A percentile compares a stretch with the other conserved stretches of the same genome.
phyloP scores from a whole-genome alignment of 2,888 invertebrate species.

The Baccha elongata region DNA sequence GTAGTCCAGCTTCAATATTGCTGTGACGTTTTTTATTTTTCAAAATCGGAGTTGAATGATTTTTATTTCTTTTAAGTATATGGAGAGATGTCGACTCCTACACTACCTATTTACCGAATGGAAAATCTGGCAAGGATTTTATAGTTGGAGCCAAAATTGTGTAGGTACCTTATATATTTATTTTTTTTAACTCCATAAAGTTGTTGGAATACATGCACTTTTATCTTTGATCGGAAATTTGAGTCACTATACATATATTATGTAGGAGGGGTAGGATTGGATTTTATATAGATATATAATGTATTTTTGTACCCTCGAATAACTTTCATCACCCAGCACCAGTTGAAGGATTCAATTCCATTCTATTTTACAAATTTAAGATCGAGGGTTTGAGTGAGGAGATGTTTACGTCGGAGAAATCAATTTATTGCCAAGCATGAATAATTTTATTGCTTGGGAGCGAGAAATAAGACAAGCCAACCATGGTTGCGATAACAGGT shows the following conservation, averaged over 20 bases:
- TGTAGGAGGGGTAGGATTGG: not conserved
- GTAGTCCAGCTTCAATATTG: constrained; percentile 10
- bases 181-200: too few species aligned
- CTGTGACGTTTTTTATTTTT: constrained; percentile 40
- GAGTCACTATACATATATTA: not conserved
- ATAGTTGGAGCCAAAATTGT: constrained; percentile 55
- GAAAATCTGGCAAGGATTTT: constrained; percentile 70
- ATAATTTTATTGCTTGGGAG: constrained; percentile 49
- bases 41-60: constrained; percentile 38
- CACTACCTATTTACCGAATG: constrained; percentile 66
- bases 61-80: constrained; percentile 65
- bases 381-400: constrained; percentile 6
- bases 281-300: not conserved
- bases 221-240: constrained; percentile 54
- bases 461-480: too few species aligned
- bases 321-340: constrained; percentile 20
- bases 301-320: constrained; percentile 1
- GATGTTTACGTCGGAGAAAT: constrained; percentile 58
- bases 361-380: not conserved
- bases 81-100: constrained; percentile 54
- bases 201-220: constrained; percentile 40
- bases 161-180: not conserved
- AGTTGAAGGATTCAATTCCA: constrained; percentile 51
- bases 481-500: not conserved
- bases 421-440: constrained; percentile 64